Base-by-base conservation (phyloP, 2,888 invertebrate species). In the Nasonia oneida region DNA sequence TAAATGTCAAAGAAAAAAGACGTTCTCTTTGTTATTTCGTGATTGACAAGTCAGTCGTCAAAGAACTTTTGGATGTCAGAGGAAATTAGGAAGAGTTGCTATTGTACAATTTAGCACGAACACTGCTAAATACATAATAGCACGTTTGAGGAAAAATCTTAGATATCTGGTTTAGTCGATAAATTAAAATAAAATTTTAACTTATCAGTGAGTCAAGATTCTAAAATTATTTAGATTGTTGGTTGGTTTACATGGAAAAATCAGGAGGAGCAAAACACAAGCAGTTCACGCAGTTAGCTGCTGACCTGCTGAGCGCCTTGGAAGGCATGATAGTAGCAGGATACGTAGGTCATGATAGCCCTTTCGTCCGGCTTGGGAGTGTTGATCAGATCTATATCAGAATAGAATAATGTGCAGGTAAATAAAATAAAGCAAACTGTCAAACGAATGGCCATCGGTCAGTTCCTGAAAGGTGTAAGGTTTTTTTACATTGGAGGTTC, bases 241-340 rank as follows among this genome's bases (percentile, higher is more conserved):
- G 3, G 14, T 78, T 73, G n/a, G 82, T 79, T 87, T 86, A 87
- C 86, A 85, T 80, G 37, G 70, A 76, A 18, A 78, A 71, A 82
- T 74, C 33, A 57, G 83, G 76, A 79, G 10, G 83, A 84, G 71
- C 33, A 83, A 86, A 89, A 87, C 78, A 88, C 87, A 88, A 84
- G 85, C 87, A 87, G 86, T 87, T 81, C 89, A 91, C 90, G 89
- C 89, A 89, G 87, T 87, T 88, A 89, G 90, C 91, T 91, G 94
- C 94, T 93, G 93, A 98, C 98, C 98, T 98, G 98, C 95, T 98
- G 98, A 94, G 98, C 98, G 95, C 99, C 99, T 96, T 99, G 98
- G 97, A 99, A 99, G 95, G 99, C 99, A 95, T 99, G 99, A 96
- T 99, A 99, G 96, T 99, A 99, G 96, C 99, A 99, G 94, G 99